phyloP scores from a whole-genome alignment of 2,797 vertebrate species.

The Tiaroga cobitis region DNA sequence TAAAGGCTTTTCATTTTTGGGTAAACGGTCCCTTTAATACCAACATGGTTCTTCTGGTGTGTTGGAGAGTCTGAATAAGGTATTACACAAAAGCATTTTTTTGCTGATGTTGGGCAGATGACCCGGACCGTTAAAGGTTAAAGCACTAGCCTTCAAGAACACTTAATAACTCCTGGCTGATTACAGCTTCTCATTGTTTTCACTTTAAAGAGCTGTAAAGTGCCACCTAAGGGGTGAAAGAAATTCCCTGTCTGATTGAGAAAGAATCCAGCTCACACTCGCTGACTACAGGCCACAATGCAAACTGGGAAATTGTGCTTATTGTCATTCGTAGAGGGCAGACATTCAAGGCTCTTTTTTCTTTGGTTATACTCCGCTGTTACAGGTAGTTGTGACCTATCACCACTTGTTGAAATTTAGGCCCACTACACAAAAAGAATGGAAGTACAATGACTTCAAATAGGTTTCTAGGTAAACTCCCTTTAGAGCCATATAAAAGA shows the following conservation, averaged over 20 bases:
- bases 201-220: slow-evolving; percentile 77
- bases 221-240: slow-evolving; percentile 66
- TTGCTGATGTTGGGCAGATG: slow-evolving; percentile 48
- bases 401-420: slow-evolving; percentile 77
- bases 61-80: slow-evolving; percentile 36
- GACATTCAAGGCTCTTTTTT: slow-evolving; percentile 75
- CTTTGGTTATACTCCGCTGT: slow-evolving; percentile 70
- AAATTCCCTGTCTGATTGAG: slow-evolving; percentile 59
- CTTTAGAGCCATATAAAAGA: slow-evolving; percentile 67
- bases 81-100: slow-evolving; percentile 35
- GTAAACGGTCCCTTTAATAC: not conserved
- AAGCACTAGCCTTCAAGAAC: slow-evolving; percentile 58
- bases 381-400: slow-evolving; percentile 86
- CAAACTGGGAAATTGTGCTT: slow-evolving; percentile 74
- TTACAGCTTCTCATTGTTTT: slow-evolving; percentile 64
- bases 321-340: slow-evolving; percentile 80
- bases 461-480: slow-evolving; percentile 80
- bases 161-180: slow-evolving; percentile 62
- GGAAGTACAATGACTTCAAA: slow-evolving; percentile 84
- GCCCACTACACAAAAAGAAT: slow-evolving; percentile 76
- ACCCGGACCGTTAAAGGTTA: slow-evolving; percentile 61
- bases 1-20: not conserved
- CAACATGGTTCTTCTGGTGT: not conserved
- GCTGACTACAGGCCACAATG: slow-evolving; percentile 69
- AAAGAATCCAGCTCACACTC: slow-evolving; percentile 66